Percentiles rank a stretch among this genome's conserved stretches.
These are phyloP conservation scores for Fundulus diaphanus DNA, from an alignment of 2,797 vertebrate genomes.

Conservation along the genomic window DNA sequence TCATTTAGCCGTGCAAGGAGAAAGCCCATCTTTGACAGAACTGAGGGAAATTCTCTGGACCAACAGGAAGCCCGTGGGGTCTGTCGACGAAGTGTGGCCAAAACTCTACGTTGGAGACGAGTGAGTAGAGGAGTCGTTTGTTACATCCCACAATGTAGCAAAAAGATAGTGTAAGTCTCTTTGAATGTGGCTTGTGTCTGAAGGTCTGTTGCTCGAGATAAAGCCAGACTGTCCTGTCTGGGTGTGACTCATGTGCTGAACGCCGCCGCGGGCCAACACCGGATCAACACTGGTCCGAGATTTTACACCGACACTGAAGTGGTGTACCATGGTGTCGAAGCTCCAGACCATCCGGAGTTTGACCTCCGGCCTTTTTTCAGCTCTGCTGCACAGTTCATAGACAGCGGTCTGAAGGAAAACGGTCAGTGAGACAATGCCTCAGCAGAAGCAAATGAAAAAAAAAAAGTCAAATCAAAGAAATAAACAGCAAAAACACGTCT, in stretches of 20 bases:
- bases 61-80: conserved; percentile 60
- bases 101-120: conserved; percentile 82
- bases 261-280: conserved; percentile 79
- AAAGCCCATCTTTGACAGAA: conserved; percentile 79
- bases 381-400: conserved; percentile 83
- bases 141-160: conserved; percentile 13
- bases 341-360: conserved; percentile 86
- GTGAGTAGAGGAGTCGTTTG: conserved; percentile 39
- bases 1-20: conserved; percentile 31
- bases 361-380: conserved; percentile 85
- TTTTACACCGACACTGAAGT: conserved; percentile 82
- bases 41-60: conserved; percentile 82
- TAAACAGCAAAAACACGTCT: not conserved
- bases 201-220: conserved; percentile 82
- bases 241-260: conserved; percentile 87
- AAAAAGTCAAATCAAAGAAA: not conserved
- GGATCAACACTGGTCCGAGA: conserved; percentile 82
- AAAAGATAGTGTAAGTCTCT: conserved; percentile 31
- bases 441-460: no score
- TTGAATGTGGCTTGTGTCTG: conserved; percentile 12
- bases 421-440: conserved; percentile 38
- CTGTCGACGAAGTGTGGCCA: conserved; percentile 88
- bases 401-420: conserved; percentile 71
- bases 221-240: conserved; percentile 76
- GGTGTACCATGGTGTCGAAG: conserved; percentile 83